Base-by-base conservation (phyloP, 2,888 invertebrate species). In the Stegophylla sp. region DNA sequence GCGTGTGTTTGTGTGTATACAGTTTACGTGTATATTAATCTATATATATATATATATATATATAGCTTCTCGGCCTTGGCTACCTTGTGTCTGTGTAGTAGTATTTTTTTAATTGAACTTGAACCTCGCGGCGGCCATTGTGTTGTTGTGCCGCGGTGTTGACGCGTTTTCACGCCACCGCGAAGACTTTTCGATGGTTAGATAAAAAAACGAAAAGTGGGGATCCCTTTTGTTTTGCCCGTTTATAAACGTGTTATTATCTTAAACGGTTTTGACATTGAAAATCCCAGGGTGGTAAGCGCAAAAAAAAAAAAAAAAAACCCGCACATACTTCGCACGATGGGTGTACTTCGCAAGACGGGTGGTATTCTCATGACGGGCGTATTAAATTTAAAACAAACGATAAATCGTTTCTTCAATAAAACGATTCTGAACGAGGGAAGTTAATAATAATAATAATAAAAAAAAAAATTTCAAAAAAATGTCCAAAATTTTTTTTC, bases 41-140 rank as follows among this genome's bases (percentile, higher is more conserved):
- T n/a, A n/a, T 15, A 17, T 9, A 28, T 63, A 15, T 63, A 61
- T 26, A 3, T 20, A 20, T 64, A 48, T 77, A n/a, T 63, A 56
- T 41, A 53, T 59, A 28, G 69, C 69, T 77, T 79, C 79, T 9
- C 51, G 51, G 79, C 61, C 61, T 79, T 61, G 61, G 48, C 79
- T 56, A 61, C 79, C 77, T 69, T 77, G 79, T 56, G 59, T 23
- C n/a, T n/a, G n/a, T n/a, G n/a, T n/a, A n/a, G n/a, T n/a, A n/a
- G n/a, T n/a, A n/a, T n/a, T n/a, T n/a, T n/a, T 48, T 79, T 79
- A 79, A 79, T 79, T 79, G 79, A 79, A 79, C 79, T 71, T 61
- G 79, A 75, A 75, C 63, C 74, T 20, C 63, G 28, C 41, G 12
- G 28, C 45, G n/a, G 63, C 34, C 63, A 63, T 75, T 75, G 74